Evolutionary conservation across 2,797 vertebrate species (phyloP), one percentile per base, ranked within the genome.

Genomic region (Podarcis siculus): DNA sequence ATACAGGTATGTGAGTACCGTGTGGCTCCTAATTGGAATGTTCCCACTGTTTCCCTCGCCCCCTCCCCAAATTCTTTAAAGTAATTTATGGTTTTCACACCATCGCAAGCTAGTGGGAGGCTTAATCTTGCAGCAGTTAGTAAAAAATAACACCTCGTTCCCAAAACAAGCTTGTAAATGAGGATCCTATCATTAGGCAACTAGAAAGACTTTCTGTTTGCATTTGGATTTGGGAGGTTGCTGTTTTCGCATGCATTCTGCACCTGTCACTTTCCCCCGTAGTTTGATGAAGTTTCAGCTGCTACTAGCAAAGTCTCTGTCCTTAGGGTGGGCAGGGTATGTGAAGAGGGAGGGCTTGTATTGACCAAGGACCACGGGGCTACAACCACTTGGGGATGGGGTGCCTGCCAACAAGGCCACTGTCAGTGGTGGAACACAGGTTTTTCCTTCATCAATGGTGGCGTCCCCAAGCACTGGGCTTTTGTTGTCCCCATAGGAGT

Each of bases 11-110:
- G 13, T 90, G 87, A 91, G 86, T 92, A 64, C 61, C 91, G 45
- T 66, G 23, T 82, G 79, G 75, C 76, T 81, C 90, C 94, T 91
- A 92, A 94, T 95, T 95, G 93, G 94, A 93, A 94, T 91, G 85
- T 88, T 94, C 87, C 88, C 91, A 93, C 91, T 90, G 80, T 89
- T 94, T 95, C 92, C 55, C 83, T 93, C 76, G n/a, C 13, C 93
- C 39, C 83, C 8, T 6, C 93, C 8, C 66, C 86, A 91, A 89
- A 90, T 89, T 90, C 91, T 91, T 92, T 89, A 91, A 87, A 82
- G 79, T 93, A 87, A 90, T 89, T 39, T 87, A 86, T 94, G 35
- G 91, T 93, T 94, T 95, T 94, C 88, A 93, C 9, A 2, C 87
- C 39, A 32, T 91, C 77, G 90, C 87, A 90, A 84, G 35, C n/a